Evolutionary conservation across 2,113 vertebrate genomes (phyloP).

Genomic region (Nothobranchius furzeri): DNA sequence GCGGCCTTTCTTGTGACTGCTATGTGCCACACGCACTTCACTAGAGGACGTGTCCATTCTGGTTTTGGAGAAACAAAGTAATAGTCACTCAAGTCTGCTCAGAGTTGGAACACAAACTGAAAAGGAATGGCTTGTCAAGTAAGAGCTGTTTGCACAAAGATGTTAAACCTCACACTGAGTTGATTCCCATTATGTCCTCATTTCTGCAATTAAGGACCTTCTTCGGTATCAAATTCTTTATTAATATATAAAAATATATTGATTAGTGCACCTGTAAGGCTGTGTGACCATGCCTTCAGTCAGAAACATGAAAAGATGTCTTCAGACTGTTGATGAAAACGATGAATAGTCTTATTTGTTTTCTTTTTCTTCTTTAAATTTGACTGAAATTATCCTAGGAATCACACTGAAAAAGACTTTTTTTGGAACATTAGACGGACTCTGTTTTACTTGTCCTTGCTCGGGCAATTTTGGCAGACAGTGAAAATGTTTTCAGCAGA

Average conservation of each 20-base stretch:
- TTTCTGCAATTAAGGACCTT: not conserved
- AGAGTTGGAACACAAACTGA: too few species aligned
- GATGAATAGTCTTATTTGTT: not conserved
- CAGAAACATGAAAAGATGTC: not conserved
- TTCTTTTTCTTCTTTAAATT: not conserved
- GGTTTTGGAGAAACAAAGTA: not conserved
- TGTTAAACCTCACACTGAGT: not conserved
- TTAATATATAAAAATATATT: not conserved
- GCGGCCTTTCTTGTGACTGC: too few species aligned
- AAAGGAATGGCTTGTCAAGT: too few species aligned
- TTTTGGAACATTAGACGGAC: slow-evolving; percentile 3
- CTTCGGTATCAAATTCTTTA: not conserved
- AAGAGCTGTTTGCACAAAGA: not conserved
- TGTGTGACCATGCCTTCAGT: not conserved
- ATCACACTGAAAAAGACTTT: not conserved
- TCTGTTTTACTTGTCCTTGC: not conserved
- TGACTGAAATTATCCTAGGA: not conserved
- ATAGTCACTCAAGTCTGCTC: too few species aligned
- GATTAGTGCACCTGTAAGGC: slow-evolving; percentile 3
- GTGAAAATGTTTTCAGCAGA: not conserved
- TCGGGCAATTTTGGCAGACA: not conserved
- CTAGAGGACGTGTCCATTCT: too few species aligned
- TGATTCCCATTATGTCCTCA: not conserved
- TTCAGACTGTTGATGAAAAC: not conserved
- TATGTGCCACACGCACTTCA: too few species aligned